These are phyloP conservation scores for Drosophila niveifrons DNA, from an alignment of 2,888 invertebrate genomes.

Conservation along the genomic window DNA sequence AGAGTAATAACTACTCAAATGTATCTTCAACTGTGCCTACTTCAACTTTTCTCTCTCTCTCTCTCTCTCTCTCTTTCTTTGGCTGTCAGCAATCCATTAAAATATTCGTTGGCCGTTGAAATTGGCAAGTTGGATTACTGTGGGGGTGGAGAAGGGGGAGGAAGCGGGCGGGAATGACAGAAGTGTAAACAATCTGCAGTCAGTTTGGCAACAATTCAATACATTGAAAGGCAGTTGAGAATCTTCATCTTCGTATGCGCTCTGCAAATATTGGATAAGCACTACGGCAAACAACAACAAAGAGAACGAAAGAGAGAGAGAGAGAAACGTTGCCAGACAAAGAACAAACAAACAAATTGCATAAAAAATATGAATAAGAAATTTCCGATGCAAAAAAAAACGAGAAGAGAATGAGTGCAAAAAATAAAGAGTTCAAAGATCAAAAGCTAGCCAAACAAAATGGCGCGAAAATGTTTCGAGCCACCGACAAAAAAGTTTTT, in stretches of 20 bases:
- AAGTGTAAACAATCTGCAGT: conserved; percentile 29
- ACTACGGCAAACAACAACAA: conserved; percentile 30
- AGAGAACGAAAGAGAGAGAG: neutral
- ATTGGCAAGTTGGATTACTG: conserved; percentile 8
- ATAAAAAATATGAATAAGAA: conserved; percentile 51
- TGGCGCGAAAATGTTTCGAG: conserved; percentile 68
- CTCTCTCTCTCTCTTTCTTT: neutral
- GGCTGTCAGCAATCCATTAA: neutral
- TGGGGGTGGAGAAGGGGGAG: no score
- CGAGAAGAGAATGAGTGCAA: neutral
- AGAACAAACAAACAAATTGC: conserved; percentile 54
- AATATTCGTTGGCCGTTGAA: conserved; percentile 8
- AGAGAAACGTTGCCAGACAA: conserved; percentile 27
- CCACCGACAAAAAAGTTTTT: conserved; percentile 63
- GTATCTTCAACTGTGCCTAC: neutral
- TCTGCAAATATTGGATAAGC: conserved; percentile 53
- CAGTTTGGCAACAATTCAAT: conserved; percentile 28
- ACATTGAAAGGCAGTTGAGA: conserved; percentile 18
- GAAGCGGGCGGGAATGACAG: neutral
- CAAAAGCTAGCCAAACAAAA: conserved; percentile 64
- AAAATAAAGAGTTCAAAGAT: conserved; percentile 50
- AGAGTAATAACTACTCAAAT: conserved; percentile 5
- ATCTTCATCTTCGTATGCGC: conserved; percentile 23
- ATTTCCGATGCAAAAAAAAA: neutral
- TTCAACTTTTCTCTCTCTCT: neutral